Evolutionary conservation across 2,797 vertebrate genomes (phyloP), one percentile per base, ranked within the genome.

Genomic region (Lates japonicus): DNA sequence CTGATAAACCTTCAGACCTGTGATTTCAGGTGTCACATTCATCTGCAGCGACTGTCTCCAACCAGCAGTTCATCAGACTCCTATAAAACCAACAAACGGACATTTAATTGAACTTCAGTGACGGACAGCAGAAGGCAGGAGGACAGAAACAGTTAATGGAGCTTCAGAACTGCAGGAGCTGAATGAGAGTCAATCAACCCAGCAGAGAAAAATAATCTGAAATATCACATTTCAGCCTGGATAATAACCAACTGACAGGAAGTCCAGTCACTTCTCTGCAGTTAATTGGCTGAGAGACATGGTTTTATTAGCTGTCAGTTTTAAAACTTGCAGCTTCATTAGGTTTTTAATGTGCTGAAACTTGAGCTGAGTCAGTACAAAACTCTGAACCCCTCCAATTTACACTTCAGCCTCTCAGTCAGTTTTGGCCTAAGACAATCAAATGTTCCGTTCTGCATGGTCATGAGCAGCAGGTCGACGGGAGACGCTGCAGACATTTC

Each of bases 181-280:
- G 25, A 29, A 29, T 29, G 25, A 29, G 25, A 29, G 25, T 29
- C 44, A 16, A 55, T 57, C 13, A 57, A 9, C 8, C 16, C 29
- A 19, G 31, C 54, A 31, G 31, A 60, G 20, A 61, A 39, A 41
- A 1, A 25, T 20, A 12, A 6, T 10, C 11, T 31, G 8, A 57
- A 16, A 31, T 20, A 48, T 48, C 39, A 35, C 14, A 48, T 11
- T 25, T 37, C 29, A 59, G 25, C 25, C 66, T 31, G n/a, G 1
- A 0, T 33, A 46, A 70, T 16, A 58, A 41, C 25, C 2, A 68
- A 16, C 7, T 41, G 74, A 76, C 54, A 76, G 55, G 72, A 49
- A 10, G 72, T 39, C n/a, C 42, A n/a, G 8, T 48, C 49, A 7
- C 22, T 51, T 5, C 16, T 44, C 42, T 51, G 22, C 42, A 11